Conservation (phyloP, 2,888 invertebrate species). For the Oxyteleia sp. region DNA sequence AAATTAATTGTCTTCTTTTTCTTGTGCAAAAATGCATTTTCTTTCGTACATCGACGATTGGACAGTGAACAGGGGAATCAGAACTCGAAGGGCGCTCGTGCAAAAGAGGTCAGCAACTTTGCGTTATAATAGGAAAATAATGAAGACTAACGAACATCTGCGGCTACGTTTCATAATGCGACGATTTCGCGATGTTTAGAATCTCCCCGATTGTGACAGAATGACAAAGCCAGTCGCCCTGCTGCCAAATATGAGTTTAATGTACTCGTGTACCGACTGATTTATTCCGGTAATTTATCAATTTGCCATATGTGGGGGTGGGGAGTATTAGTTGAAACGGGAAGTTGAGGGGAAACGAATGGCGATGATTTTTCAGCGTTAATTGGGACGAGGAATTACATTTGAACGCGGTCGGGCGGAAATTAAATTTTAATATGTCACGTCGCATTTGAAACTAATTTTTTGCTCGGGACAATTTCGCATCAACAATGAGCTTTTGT, state of each 20-base stretch:
- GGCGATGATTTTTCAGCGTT: conserved; percentile 43
- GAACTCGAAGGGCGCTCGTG: no score
- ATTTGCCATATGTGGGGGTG: conserved; percentile 5
- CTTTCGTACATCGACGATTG: no score
- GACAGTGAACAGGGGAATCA: no score
- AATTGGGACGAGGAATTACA: conserved; percentile 42
- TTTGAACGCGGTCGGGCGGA: conserved; percentile 29
- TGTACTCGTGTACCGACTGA: conserved; percentile 43
- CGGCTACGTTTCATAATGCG: conserved; percentile 9
- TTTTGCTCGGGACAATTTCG: background rate
- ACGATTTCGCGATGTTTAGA: conserved; percentile 30
- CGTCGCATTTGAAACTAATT: conserved; percentile 8
- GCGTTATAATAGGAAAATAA: conserved; percentile 49
- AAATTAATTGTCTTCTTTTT: no score
- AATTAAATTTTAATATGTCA: conserved; percentile 23
- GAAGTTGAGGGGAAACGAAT: conserved; percentile 2
- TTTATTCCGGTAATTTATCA: conserved; percentile 50
- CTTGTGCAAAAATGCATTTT: no score
- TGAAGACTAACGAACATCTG: conserved; percentile 65
- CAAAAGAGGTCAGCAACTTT: conserved; percentile 46
- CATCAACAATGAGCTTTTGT: no score
- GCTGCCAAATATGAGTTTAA: conserved; percentile 64
- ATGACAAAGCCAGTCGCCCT: conserved; percentile 37
- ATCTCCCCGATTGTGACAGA: conserved; percentile 47
- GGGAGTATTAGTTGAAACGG: conserved; percentile 7